Conservation (phyloP, 2,888 invertebrate species). For the Cantharis rustica region DNA sequence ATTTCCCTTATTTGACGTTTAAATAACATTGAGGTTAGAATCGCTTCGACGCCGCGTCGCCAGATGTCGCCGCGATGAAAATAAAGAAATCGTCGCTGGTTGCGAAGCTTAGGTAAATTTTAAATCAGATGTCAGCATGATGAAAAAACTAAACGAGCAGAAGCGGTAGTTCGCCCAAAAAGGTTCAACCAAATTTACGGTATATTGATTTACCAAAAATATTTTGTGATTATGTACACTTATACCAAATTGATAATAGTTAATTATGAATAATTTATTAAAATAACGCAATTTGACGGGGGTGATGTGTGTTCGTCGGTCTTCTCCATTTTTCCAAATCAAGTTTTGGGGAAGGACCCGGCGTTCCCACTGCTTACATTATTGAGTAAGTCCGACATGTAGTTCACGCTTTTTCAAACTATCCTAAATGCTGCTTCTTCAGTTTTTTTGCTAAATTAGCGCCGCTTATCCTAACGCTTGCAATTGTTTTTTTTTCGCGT, state of each 20-base stretch:
- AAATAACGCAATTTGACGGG: background rate
- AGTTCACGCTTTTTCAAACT: slow-evolving; percentile 8
- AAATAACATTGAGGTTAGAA: background rate
- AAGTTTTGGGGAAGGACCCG: slow-evolving; percentile 9
- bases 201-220: slow-evolving; percentile 28
- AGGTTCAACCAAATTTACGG: slow-evolving; percentile 12
- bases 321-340: slow-evolving; percentile 1
- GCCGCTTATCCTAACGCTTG: background rate
- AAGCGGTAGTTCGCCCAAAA: slow-evolving; percentile 21
- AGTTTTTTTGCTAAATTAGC: background rate
- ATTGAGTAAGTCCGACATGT: slow-evolving; percentile 7
- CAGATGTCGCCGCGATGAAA: background rate
- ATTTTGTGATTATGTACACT: slow-evolving; percentile 11
- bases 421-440: background rate
- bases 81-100: background rate
- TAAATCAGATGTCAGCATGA: background rate
- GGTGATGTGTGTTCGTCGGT: slow-evolving; percentile 9
- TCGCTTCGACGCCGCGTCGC: background rate
- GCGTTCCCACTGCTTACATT: slow-evolving; percentile 7
- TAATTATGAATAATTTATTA: background rate
- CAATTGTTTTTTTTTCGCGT: background rate
- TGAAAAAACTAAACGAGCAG: slow-evolving; percentile 4
- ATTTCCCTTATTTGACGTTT: background rate
- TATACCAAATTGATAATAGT: background rate
- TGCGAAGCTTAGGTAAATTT: background rate